Conservation (phyloP, 2,797 vertebrate species). For the Loris lydekkerianus region DNA sequence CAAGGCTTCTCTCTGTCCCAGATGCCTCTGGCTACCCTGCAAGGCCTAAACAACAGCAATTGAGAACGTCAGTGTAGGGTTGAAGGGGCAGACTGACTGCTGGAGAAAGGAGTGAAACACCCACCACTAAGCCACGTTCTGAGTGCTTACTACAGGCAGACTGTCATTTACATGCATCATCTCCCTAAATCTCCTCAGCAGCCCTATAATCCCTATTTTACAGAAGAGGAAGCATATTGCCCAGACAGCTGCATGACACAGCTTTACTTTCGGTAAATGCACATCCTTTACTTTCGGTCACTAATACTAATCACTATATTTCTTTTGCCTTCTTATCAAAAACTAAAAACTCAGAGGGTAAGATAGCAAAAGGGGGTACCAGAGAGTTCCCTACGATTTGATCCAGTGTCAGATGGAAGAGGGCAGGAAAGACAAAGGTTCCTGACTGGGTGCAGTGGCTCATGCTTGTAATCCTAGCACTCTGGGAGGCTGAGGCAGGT, state of each 20-base stretch:
- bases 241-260: neutral
- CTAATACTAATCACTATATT: conserved; percentile 2
- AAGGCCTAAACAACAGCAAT: conserved; percentile 64
- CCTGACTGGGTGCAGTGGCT: too few relatives aligned
- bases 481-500: too few relatives aligned
- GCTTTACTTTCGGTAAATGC: neutral
- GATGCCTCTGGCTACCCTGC: conserved; percentile 70
- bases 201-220: neutral
- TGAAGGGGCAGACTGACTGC: conserved; percentile 37
- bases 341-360: conserved; percentile 27
- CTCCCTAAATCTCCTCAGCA: conserved; percentile 4
- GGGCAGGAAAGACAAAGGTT: neutral
- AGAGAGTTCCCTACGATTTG: neutral
- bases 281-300: conserved; percentile 30
- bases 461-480: too few relatives aligned
- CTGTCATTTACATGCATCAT: neutral
- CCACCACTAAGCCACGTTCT: neutral
- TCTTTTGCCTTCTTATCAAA: conserved; percentile 40
- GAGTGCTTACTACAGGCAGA: neutral
- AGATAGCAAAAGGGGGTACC: neutral
- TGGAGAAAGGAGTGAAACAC: neutral
- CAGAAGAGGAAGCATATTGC: neutral
- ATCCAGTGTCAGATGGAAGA: neutral
- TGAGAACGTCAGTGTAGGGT: conserved; percentile 43
- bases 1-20: conserved; percentile 80